Evolutionary conservation across 1,140 invertebrate genomes (phyloP).

Genomic region (Dendroctonus ponderosae): DNA sequence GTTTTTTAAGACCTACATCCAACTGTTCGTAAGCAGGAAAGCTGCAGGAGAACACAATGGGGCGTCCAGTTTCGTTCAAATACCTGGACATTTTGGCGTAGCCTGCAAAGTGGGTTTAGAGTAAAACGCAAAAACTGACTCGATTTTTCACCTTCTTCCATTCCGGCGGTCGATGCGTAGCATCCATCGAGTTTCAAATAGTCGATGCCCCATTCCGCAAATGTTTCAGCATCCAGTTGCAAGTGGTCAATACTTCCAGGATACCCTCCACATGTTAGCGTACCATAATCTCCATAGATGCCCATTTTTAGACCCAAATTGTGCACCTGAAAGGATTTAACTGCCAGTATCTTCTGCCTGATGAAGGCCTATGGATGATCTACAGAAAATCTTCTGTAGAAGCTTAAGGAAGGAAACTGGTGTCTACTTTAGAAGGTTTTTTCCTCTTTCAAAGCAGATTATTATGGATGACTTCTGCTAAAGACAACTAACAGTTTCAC

Average conservation of each 20-base stretch:
- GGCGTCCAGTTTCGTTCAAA: constrained; percentile 74
- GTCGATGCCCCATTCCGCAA: constrained; percentile 84
- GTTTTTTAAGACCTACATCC: constrained; percentile 19
- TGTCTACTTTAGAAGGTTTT: too few species aligned
- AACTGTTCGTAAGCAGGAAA: constrained; percentile 75
- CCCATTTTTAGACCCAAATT: constrained; percentile 77
- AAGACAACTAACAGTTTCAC: not conserved
- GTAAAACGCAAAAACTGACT: constrained; percentile 31
- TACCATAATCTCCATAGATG: constrained; percentile 86
- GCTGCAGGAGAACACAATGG: constrained; percentile 83
- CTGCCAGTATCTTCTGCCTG: not conserved
- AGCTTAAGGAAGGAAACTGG: too few species aligned
- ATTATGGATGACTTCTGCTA: too few species aligned
- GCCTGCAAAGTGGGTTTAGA: not conserved
- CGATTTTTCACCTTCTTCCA: constrained; percentile 54
- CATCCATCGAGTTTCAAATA: constrained; percentile 89
- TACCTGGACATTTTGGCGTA: constrained; percentile 62
- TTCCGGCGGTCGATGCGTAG: constrained; percentile 62
- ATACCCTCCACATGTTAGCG: constrained; percentile 77
- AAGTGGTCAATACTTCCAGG: constrained; percentile 77
- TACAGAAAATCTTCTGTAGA: too few species aligned
- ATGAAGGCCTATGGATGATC: too few species aligned
- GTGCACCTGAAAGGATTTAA: constrained; percentile 63
- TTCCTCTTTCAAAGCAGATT: too few species aligned
- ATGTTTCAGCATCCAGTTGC: constrained; percentile 74